Evolutionary conservation across 2,797 vertebrate species (phyloP).

Genomic region (Gallinago nigripennis): DNA sequence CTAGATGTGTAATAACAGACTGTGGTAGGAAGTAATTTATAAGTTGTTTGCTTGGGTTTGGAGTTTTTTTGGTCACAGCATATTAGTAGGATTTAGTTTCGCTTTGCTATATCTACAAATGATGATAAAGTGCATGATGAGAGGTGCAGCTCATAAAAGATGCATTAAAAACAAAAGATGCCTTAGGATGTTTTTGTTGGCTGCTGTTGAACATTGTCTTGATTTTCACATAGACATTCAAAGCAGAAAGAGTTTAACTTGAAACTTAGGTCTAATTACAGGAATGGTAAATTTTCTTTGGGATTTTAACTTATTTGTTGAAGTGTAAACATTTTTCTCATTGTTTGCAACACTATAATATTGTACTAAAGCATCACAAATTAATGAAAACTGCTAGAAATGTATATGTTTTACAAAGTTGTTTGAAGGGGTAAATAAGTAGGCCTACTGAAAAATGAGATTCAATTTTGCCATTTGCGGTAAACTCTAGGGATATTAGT

Average conservation of each 20-base stretch:
- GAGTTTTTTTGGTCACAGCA: neutral
- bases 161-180: neutral
- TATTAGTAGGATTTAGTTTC: neutral
- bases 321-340: neutral
- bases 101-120: neutral
- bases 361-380: neutral
- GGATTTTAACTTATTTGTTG: neutral
- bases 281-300: neutral
- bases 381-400: neutral
- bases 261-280: neutral
- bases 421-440: neutral
- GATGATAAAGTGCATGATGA: neutral
- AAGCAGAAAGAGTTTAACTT: neutral
- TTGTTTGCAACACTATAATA: neutral
- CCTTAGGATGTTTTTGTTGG: neutral
- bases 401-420: neutral
- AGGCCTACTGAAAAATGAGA: neutral
- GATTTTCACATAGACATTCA: neutral
- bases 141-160: neutral
- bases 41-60: neutral
- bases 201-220: neutral
- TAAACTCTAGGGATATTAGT: neutral
- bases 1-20: neutral
- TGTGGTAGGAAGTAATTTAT: neutral
- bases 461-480: neutral